A percentile compares a stretch with the other conserved stretches of the same genome.
Conservation (phyloP, 2,113 vertebrate genomes). For the Bettongia penicillata region DNA sequence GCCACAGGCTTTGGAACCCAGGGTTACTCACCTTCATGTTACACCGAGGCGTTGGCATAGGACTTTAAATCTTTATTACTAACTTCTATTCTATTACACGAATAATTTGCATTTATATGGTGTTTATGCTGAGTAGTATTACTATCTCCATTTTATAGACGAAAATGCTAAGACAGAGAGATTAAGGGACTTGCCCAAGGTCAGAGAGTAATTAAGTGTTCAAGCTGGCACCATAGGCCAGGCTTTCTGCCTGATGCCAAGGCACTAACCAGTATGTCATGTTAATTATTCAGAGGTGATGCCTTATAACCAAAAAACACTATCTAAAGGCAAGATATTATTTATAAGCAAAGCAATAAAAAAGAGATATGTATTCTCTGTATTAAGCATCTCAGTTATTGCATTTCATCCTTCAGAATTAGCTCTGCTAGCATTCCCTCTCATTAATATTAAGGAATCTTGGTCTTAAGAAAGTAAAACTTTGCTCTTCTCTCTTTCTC, state of each 20-base stretch:
- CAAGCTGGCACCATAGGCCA: not conserved
- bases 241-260: not conserved
- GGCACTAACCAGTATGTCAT: not conserved
- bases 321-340: slow-evolving; percentile 2
- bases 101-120: not conserved
- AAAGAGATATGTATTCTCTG: not conserved
- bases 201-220: not conserved
- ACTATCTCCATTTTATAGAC: not conserved
- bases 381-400: not conserved
- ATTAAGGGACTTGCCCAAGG: not conserved
- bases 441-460: slow-evolving; percentile 31
- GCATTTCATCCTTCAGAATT: slow-evolving; percentile 31
- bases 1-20: not conserved
- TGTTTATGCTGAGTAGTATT: not conserved
- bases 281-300: not conserved
- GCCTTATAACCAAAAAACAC: not conserved
- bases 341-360: slow-evolving; percentile 31
- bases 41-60: not conserved
- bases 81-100: not conserved
- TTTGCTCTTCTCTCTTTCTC: not conserved
- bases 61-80: not conserved
- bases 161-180: not conserved
- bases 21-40: not conserved
- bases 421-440: slow-evolving; percentile 42
- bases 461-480: slow-evolving; percentile 53